Evolutionary conservation across 2,888 invertebrate genomes (phyloP), one percentile per base, ranked within the genome.

Genomic region (Drosophila meridiana): DNA sequence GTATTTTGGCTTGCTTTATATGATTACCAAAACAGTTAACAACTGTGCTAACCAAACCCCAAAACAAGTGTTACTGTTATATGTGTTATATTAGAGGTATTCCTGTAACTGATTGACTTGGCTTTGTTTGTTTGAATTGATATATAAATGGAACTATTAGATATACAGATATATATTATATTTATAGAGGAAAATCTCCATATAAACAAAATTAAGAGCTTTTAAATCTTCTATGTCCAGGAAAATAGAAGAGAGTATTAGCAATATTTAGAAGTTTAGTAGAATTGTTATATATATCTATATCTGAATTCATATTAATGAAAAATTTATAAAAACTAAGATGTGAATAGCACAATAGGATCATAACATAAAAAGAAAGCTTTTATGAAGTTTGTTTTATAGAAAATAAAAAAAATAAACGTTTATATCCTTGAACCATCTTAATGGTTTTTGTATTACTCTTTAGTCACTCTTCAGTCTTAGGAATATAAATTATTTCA

Each of bases 1-100:
- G 76, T 76, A 76, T 76, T 62, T 76, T 69, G 14, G 43, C 40
- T 70, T 42, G 60, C 53, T 48, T 55, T 55, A 69, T 58, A 52
- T 48, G 52, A 52, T 59, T 69, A 66, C 34, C 28, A 65, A 36
- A 36, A 8, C 42, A 60, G 57, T 70, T 59, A 20, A 53, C 11
- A 34, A 71, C 71, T 71, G 69, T 71, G 53, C 59, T 70, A 70
- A 60, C 38, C 40, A 20, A 57, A 32, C 13, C 40, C 26, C 20
- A 20, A 20, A 34, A 32, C 13, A 20, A 68, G 26, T 50, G 30
- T 57, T 43, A 69, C 43, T 70, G 38, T 43, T 43, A 69, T 40
- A 32, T 26, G 26, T 42, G 28, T 20, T 48, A 70, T 69, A 52
- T 30, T 52, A 70, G 71, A 52, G 50, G 70, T 58, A 38, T 34